These are phyloP conservation scores for Aethina tumida DNA, from an alignment of 1,140 invertebrate species.

Conservation along the genomic window DNA sequence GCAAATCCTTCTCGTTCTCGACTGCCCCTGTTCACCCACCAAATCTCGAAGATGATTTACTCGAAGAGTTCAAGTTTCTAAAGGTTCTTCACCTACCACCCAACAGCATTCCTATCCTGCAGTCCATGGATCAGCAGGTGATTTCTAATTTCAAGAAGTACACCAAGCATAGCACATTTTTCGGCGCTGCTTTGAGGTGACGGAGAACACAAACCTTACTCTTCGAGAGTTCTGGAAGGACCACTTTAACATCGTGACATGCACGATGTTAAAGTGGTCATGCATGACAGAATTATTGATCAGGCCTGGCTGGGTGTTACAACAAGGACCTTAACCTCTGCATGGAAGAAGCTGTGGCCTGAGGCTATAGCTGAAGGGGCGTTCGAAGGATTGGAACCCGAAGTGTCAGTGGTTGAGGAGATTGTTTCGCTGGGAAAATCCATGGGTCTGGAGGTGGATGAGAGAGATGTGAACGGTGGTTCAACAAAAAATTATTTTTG, in stretches of 20 bases:
- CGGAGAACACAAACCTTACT: constrained; percentile 16
- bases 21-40: constrained; percentile 29
- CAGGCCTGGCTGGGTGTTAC: constrained; percentile 21
- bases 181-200: constrained; percentile 42
- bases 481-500: constrained; percentile 16
- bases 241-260: constrained; percentile 19
- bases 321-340: constrained; percentile 23
- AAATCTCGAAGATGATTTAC: constrained; percentile 22
- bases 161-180: constrained; percentile 39
- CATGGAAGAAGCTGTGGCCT: constrained; percentile 29
- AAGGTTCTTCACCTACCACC: constrained; percentile 19
- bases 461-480: constrained; percentile 21
- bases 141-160: constrained; percentile 28
- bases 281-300: constrained; percentile 28
- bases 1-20: constrained; percentile 28
- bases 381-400: constrained; percentile 19
- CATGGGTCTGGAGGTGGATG: constrained; percentile 25
- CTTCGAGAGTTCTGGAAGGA: constrained; percentile 20
- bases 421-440: constrained; percentile 28
- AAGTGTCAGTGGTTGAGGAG: constrained; percentile 24
- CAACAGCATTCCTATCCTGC: constrained; percentile 25
- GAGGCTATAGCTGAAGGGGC: constrained; percentile 18
- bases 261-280: no score
- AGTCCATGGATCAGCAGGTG: constrained; percentile 36
- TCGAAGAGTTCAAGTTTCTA: constrained; percentile 24